Evolutionary conservation across 2,888 invertebrate genomes (phyloP), one percentile per base, ranked within the genome.

Genomic region (Theristus sp.): DNA sequence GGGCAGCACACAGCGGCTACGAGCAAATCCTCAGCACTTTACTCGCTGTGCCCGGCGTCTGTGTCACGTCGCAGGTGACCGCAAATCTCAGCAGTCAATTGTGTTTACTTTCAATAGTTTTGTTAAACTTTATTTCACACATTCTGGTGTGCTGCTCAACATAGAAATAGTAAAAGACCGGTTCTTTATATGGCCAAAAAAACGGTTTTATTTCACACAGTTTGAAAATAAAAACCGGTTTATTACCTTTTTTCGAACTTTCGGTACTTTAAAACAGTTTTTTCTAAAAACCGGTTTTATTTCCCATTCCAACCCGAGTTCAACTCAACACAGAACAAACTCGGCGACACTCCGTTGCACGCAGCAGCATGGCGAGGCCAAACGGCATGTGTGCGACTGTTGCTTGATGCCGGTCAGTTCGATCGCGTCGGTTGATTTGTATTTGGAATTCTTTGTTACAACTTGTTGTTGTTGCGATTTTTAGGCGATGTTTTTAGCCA

Each of bases 271-370:
- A 25, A 52, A 22, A 38, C n/a, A 52, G n/a, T 52, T 52, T 6
- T 6, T 20, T 6, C 22, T 6, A 52, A 52, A 24, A 6, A n/a
- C 52, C 6, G 22, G 6, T 52, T 22, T n/a, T 3, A 52, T 25
- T 10, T 3, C 13, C 3, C 22, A 52, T 17, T n/a, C 52, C 6
- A 22, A n/a, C 52, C 52, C 6, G n/a, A 52, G 22, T 20, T 3
- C 52, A 6, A 27, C 27, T 27, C 54, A 28, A 22, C 27, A 27
- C 69, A 83, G 81, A 83, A 83, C 71, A 82, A 82, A 74, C 75
- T 83, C 64, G 83, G 83, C 20, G 83, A 83, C 68, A 81, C 82
- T 3, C 80, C 83, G 1, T 69, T 83, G 30, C 83, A 83, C 69
- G 76, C 80, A 20, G 82, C 82, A 52, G 77, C 82, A 1, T 79